Conservation (phyloP, 2,113 vertebrate species). For the Tetrao urogallus region DNA sequence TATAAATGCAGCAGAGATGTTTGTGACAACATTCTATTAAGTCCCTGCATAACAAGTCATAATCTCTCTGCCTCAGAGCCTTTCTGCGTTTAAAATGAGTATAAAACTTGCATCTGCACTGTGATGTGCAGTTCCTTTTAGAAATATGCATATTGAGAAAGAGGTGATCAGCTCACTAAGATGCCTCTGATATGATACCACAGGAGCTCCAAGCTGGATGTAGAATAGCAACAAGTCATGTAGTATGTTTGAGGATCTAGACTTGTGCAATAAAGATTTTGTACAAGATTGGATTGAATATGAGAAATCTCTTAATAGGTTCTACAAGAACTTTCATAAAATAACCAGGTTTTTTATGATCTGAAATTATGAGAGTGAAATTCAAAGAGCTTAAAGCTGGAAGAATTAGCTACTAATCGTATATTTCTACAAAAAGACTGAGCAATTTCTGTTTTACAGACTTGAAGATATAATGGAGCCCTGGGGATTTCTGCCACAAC, state of each 20-base stretch:
- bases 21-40: not conserved
- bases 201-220: not conserved
- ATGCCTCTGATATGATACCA: not conserved
- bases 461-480: constrained; percentile 62
- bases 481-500: constrained; percentile 53
- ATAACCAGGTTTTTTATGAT: not conserved
- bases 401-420: constrained; percentile 49
- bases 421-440: constrained; percentile 36
- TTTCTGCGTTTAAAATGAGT: not conserved
- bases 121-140: not conserved
- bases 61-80: not conserved
- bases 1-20: not conserved
- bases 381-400: not conserved
- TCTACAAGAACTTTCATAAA: not conserved
- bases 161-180: not conserved
- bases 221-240: not conserved
- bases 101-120: not conserved
- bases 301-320: not conserved
- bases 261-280: not conserved
- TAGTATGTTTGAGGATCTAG: not conserved
- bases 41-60: not conserved
- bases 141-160: not conserved
- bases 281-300: not conserved
- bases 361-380: not conserved
- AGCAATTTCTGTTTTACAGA: constrained; percentile 52